Percentiles rank a stretch among this genome's conserved stretches.
Conservation (phyloP, 2,113 vertebrate species). For the Oreamnos americanus region DNA sequence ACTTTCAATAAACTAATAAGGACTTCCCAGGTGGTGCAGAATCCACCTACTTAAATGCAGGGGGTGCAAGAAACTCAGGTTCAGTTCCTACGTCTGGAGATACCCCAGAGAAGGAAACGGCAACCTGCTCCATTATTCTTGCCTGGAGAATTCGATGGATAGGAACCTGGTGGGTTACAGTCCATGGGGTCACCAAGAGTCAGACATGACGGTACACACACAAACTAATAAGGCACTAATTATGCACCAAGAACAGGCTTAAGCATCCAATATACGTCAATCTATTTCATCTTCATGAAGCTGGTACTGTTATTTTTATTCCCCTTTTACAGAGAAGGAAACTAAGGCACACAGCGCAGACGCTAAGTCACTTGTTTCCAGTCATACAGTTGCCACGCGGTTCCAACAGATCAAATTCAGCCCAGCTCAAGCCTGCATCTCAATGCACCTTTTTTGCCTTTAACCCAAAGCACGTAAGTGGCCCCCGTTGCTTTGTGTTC, state of each 20-base stretch:
- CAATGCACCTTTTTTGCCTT: fast-evolving
- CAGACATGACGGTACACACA: background rate
- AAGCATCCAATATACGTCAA: fast-evolving
- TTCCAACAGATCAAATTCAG: background rate
- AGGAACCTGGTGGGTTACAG: background rate
- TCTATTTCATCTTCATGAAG: background rate
- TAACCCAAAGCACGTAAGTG: fast-evolving
- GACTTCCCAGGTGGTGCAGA: background rate
- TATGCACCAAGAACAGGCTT: fast-evolving
- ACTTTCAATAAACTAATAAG: background rate
- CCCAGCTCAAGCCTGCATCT: background rate
- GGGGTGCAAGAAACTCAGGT: background rate
- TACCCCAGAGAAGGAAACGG: background rate
- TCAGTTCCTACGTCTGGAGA: background rate
- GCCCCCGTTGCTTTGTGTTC: fast-evolving
- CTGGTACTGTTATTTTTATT: fast-evolving
- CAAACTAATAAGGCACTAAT: background rate
- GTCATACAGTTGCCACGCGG: background rate
- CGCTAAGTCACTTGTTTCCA: background rate
- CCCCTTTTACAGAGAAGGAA: background rate
- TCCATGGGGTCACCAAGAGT: background rate
- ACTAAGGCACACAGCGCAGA: background rate
- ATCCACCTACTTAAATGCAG: background rate
- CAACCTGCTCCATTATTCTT: background rate
- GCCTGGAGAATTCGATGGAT: background rate